Conservation (phyloP, 2,888 invertebrate genomes). For the Muschampia plurimacula region DNA sequence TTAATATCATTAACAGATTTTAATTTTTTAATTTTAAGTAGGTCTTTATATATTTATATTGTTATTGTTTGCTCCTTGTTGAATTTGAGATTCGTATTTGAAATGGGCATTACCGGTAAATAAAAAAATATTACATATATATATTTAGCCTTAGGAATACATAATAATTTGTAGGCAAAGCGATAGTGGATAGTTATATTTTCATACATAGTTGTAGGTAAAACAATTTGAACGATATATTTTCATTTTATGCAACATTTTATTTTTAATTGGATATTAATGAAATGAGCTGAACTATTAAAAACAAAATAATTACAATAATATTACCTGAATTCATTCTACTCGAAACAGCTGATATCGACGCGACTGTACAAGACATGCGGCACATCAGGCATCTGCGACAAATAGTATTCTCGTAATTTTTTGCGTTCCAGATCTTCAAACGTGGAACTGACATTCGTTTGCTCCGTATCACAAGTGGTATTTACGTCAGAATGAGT, state of each 20-base stretch:
- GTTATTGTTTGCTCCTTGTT: conserved; percentile 24
- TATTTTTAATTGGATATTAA: background rate
- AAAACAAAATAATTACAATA: background rate
- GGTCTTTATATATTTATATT: background rate
- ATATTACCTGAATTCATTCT: conserved; percentile 51
- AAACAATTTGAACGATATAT: too few relatives aligned
- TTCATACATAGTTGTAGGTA: too few relatives aligned
- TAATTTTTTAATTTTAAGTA: too few relatives aligned
- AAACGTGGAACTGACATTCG: background rate
- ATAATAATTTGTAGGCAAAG: too few relatives aligned
- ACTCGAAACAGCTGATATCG: conserved; percentile 59
- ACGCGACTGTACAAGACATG: conserved; percentile 59
- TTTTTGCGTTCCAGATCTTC: conserved; percentile 42
- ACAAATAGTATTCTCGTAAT: conserved; percentile 56
- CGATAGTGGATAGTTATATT: too few relatives aligned
- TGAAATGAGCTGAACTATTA: background rate
- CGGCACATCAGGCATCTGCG: conserved; percentile 64
- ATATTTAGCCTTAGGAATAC: too few relatives aligned
- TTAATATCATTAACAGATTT: too few relatives aligned
- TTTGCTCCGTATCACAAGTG: conserved; percentile 21
- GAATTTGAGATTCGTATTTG: conserved; percentile 15
- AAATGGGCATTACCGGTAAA: conserved; percentile 6
- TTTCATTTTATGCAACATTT: background rate
- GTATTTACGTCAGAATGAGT: conserved; percentile 16
- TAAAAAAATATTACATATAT: background rate